Evolutionary conservation across 2,113 vertebrate genomes (phyloP), one percentile per base, ranked within the genome.

Genomic region (Calonectris borealis): DNA sequence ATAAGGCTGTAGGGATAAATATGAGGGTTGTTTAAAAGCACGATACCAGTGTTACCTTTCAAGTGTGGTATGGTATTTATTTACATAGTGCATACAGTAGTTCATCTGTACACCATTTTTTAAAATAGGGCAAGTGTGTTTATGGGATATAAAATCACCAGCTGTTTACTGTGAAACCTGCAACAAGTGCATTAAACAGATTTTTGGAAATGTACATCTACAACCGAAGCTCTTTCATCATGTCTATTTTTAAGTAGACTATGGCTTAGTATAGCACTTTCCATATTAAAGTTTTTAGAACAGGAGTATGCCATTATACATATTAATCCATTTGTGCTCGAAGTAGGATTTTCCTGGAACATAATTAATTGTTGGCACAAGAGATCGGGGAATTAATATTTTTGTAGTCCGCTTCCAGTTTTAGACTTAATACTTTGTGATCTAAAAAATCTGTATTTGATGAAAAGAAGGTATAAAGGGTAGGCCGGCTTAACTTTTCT

Each of bases 271-370:
- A 27, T 44, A 90, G 91, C 84, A 94, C 82, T 97, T 91, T 70
- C 58, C 52, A 73, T 96, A 95, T 92, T 94, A 88, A 88, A 92
- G 72, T 73, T 95, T 86, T 86, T 80, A 65, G 60, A 91, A 27
- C 16, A 65, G 77, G 31, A 72, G 10, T 51, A 76, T 78, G 49
- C 64, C 78, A 95, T 97, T 97, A 96, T 81, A 78, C 36, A 54
- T 90, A 96, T 94, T 96, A 96, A 96, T 93, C 84, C 44, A 61
- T 83, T 94, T 88, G 79, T 78, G 70, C 65, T 88, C 71, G 62
- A 54, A 91, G 75, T 17, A 57, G 91, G 73, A 93, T 97, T 96
- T 96, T 89, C 77, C 69, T 85, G 66, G 36, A 79, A 94, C 16
- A 66, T 88, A 82, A 72, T 88, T 95, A 94, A 90, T 83, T 90